These are phyloP conservation scores for Oligia fasciuncula DNA, from an alignment of 2,888 invertebrate genomes.

Conservation along the genomic window DNA sequence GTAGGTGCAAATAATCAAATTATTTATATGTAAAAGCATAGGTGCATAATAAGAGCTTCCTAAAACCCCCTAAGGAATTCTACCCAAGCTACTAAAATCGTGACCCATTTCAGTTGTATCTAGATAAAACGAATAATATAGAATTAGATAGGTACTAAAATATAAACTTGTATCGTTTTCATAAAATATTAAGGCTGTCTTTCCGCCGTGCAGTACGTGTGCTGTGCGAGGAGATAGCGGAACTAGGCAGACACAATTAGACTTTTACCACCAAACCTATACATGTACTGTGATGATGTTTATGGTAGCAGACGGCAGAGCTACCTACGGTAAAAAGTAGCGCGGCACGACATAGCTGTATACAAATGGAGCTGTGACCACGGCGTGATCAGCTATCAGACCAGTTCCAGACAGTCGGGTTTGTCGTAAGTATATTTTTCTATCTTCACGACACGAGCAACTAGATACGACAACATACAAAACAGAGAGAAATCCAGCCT, in stretches of 20 bases:
- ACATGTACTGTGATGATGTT: no score
- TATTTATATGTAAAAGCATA: background rate
- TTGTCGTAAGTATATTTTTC: background rate
- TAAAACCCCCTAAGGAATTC: background rate
- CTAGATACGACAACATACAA: background rate
- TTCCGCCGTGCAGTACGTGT: constrained; percentile 2
- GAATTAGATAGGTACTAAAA: background rate
- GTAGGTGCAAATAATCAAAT: background rate
- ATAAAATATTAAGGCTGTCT: constrained; percentile 2
- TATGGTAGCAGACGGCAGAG: no score
- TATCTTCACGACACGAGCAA: background rate
- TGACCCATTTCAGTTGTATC: background rate
- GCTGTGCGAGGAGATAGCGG: background rate
- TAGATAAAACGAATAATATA: background rate
- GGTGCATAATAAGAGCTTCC: background rate
- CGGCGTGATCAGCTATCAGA: no score
- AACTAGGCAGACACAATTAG: background rate
- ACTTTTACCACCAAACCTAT: background rate
- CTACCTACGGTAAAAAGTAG: no score
- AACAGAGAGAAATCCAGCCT: constrained; percentile 1
- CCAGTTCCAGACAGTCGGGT: background rate
- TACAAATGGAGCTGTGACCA: no score
- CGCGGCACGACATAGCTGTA: no score
- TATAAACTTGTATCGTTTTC: background rate
- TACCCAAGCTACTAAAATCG: background rate